A percentile compares a stretch with the other conserved stretches of the same genome.
Evolutionary conservation across 2,888 invertebrate species (phyloP).

Genomic region (Antheraea yamamai): DNA sequence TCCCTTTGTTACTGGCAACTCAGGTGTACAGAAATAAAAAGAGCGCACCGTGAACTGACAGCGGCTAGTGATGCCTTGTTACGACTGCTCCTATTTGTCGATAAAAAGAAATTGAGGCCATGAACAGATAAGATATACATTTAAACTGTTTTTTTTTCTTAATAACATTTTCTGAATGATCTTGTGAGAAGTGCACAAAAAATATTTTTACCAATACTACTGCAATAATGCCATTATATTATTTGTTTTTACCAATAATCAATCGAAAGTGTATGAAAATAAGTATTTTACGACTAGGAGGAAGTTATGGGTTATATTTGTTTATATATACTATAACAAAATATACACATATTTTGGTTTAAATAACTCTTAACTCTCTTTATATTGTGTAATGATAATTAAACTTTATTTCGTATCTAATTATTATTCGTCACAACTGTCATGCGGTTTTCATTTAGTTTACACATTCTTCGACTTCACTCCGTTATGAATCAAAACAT

Average conservation of each 20-base stretch:
- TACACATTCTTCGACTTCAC: slow-evolving; percentile 3
- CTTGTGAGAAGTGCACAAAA: not conserved
- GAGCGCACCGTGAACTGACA: slow-evolving; percentile 56
- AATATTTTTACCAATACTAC: not conserved
- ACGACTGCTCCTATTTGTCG: slow-evolving; percentile 50
- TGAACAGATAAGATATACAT: not conserved
- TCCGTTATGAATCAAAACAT: not conserved
- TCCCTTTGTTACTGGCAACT: slow-evolving; percentile 79
- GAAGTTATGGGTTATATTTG: too few relatives aligned
- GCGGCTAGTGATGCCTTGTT: slow-evolving; percentile 56
- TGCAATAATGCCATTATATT: not conserved
- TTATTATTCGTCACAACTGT: not conserved
- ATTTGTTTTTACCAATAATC: not conserved
- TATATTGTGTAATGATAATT: too few relatives aligned
- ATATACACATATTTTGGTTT: too few relatives aligned
- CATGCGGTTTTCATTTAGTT: not conserved
- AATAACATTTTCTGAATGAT: not conserved
- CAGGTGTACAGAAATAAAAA: slow-evolving; percentile 74
- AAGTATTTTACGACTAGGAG: not conserved
- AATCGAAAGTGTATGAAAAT: not conserved
- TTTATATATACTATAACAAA: too few relatives aligned
- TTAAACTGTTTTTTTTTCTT: not conserved
- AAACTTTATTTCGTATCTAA: not conserved
- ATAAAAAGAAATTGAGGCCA: slow-evolving; percentile 35
- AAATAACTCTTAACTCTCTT: too few relatives aligned